A percentile compares a stretch with the other conserved stretches of the same genome.
phyloP scores from a whole-genome alignment of 1,140 invertebrate genomes.

The Armadillidium nasatum region DNA sequence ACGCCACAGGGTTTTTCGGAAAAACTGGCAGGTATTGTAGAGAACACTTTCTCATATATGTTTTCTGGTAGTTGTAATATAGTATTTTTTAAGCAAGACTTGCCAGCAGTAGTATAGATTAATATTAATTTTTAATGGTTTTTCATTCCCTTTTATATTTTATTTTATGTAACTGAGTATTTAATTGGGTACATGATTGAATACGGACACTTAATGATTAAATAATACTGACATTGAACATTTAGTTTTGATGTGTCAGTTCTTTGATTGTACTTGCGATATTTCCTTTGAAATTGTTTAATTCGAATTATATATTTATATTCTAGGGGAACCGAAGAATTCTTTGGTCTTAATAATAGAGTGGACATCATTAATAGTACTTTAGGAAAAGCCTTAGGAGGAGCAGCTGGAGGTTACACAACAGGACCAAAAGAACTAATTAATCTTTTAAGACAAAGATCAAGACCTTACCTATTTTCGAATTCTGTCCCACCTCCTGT shows the following conservation, averaged over 20 bases:
- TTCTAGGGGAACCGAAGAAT: slow-evolving; percentile 76
- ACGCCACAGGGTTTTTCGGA: slow-evolving; percentile 90
- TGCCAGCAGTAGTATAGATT: too few relatives aligned
- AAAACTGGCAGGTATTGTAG: slow-evolving; percentile 67
- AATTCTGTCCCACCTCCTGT: slow-evolving; percentile 50
- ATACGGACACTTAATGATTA: too few relatives aligned
- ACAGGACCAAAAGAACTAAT: slow-evolving; percentile 71
- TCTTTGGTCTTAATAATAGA: slow-evolving; percentile 57
- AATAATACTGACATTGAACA: too few relatives aligned
- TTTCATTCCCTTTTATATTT: too few relatives aligned
- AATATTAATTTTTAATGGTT: background rate
- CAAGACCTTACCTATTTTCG: slow-evolving; percentile 73
- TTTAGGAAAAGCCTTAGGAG: slow-evolving; percentile 83
- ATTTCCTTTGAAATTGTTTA: too few relatives aligned
- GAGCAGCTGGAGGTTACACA: slow-evolving; percentile 77
- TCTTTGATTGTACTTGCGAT: too few relatives aligned
- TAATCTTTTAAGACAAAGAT: slow-evolving; percentile 74
- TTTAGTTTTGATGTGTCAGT: too few relatives aligned
- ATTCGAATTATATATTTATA: background rate
- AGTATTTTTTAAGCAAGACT: too few relatives aligned
- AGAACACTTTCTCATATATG: background rate
- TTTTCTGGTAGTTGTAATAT: too few relatives aligned
- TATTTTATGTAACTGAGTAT: too few relatives aligned
- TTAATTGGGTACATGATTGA: too few relatives aligned
- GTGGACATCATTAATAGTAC: slow-evolving; percentile 91